A percentile compares a stretch with the other conserved stretches of the same genome.
These are phyloP conservation scores for Cylindroiulus punctatus DNA, from an alignment of 2,888 invertebrate species.

Conservation along the genomic window DNA sequence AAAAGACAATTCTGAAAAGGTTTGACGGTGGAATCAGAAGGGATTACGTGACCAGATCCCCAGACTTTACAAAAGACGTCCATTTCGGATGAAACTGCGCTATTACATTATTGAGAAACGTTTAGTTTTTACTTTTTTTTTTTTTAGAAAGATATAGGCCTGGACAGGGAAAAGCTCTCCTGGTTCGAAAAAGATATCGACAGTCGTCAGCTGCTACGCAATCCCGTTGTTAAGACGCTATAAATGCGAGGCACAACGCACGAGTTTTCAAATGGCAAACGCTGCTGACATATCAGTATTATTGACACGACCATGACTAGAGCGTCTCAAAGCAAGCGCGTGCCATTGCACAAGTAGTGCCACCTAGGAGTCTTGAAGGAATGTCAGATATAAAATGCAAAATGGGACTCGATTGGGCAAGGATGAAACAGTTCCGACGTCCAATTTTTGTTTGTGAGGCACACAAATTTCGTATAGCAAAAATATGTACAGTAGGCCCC, in stretches of 20 bases:
- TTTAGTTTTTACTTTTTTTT: conserved; percentile 18
- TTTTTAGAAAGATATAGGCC: neutral
- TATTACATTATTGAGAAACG: conserved; percentile 42
- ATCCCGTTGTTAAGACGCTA: conserved; percentile 24
- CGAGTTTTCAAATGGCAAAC: neutral
- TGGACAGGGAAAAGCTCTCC: neutral
- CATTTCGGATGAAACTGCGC: conserved; percentile 34
- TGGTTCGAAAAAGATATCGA: conserved; percentile 1
- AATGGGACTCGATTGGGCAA: too few species aligned
- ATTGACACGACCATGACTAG: neutral
- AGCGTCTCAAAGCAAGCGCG: neutral
- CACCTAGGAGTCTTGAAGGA: too few species aligned
- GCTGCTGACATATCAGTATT: neutral
- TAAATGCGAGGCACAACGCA: neutral
- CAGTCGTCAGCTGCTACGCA: conserved; percentile 21
- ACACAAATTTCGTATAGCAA: too few species aligned
- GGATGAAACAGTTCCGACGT: too few species aligned
- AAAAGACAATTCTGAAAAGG: conserved; percentile 50
- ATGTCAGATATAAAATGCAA: too few species aligned
- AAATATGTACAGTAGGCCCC: too few species aligned
- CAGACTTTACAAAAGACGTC: conserved; percentile 46
- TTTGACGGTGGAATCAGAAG: conserved; percentile 48
- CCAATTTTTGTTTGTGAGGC: too few species aligned
- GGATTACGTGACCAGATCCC: conserved; percentile 50
- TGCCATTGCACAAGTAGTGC: too few species aligned